phyloP scores from a whole-genome alignment of 2,888 invertebrate species.

The Horisme vitalbata region DNA sequence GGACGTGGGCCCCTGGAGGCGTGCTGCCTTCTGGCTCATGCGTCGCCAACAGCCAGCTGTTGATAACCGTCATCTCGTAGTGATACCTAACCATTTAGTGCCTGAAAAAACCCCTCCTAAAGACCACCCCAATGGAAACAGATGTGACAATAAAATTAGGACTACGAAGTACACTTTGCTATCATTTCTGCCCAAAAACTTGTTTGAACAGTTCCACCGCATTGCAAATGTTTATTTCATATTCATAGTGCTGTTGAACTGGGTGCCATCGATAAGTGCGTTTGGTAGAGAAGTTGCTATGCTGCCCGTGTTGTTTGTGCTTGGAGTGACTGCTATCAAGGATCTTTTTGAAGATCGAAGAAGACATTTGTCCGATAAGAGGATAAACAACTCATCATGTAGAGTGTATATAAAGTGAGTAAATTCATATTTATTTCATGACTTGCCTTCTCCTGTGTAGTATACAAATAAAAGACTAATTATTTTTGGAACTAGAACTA shows the following conservation, averaged over 20 bases:
- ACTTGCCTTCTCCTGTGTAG: too few relatives aligned
- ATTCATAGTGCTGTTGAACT: conserved; percentile 97
- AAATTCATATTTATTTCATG: neutral
- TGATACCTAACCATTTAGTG: conserved; percentile 93
- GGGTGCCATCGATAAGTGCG: conserved; percentile 96
- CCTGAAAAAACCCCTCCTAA: conserved; percentile 90
- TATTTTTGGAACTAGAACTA: too few relatives aligned
- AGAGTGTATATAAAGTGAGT: conserved; percentile 94
- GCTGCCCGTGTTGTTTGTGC: conserved; percentile 96
- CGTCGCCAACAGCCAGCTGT: conserved; percentile 84
- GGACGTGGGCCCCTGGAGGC: conserved; percentile 88
- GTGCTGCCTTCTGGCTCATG: conserved; percentile 84
- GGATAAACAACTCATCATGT: conserved; percentile 96
- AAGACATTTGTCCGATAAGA: conserved; percentile 93
- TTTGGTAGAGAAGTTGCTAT: conserved; percentile 98
- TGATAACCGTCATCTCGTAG: conserved; percentile 86
- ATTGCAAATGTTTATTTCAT: conserved; percentile 99
- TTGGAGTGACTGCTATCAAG: conserved; percentile 96
- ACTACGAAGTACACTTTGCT: conserved; percentile 97
- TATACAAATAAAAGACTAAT: too few relatives aligned
- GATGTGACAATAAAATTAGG: conserved; percentile 92
- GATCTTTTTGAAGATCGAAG: conserved; percentile 97
- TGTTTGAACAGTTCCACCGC: conserved; percentile 98
- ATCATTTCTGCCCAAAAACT: conserved; percentile 97
- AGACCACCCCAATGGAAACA: conserved; percentile 92